These are phyloP conservation scores for Terrapene triunguis DNA, from an alignment of 2,113 vertebrate genomes.

Conservation along the genomic window DNA sequence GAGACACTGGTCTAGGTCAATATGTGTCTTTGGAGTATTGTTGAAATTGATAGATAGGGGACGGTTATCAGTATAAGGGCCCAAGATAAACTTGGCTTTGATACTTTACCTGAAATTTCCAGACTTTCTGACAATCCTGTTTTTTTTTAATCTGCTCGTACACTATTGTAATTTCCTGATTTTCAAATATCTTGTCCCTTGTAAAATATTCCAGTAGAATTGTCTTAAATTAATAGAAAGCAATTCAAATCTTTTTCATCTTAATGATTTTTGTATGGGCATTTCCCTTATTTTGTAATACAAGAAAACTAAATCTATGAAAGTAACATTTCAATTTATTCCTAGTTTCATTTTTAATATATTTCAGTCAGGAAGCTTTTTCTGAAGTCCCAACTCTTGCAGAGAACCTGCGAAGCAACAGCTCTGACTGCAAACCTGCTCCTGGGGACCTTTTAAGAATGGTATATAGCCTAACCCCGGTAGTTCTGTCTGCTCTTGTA, in stretches of 20 bases:
- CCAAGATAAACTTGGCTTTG: neutral
- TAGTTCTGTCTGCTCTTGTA: slow-evolving; percentile 41
- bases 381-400: neutral
- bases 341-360: neutral
- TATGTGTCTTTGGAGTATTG: neutral
- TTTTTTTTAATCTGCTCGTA: neutral
- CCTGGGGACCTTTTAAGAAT: slow-evolving; percentile 4
- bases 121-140: neutral
- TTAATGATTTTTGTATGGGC: neutral
- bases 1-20: neutral
- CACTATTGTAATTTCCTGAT: neutral
- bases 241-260: neutral
- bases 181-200: neutral
- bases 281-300: neutral
- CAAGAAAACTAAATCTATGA: neutral
- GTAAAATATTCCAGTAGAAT: neutral
- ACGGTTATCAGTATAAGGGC: neutral
- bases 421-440: neutral
- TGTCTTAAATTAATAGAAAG: neutral
- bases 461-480: neutral
- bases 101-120: neutral
- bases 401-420: neutral
- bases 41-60: neutral
- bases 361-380: neutral
- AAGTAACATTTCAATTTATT: neutral